Conservation (phyloP, 2,888 invertebrate species). For the Protodeltote pygarga region DNA sequence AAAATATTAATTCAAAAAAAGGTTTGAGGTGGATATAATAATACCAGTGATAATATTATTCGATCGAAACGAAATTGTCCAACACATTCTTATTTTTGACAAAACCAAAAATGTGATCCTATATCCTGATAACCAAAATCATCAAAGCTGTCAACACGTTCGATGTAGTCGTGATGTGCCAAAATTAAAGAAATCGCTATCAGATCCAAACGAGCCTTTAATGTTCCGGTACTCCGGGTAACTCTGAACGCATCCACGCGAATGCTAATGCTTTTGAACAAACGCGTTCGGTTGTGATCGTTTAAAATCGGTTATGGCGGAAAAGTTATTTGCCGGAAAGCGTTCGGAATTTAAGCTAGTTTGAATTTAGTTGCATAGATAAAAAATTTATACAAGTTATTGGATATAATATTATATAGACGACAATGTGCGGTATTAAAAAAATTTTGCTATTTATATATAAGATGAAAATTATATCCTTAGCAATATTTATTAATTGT, state of each 20-base stretch:
- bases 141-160: slow-evolving; percentile 9
- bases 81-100: no score
- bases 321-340: slow-evolving; percentile 22
- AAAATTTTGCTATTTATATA: no score
- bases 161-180: slow-evolving; percentile 15
- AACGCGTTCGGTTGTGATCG: slow-evolving; percentile 36
- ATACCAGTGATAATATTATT: no score
- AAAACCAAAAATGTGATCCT: no score
- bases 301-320: slow-evolving; percentile 41
- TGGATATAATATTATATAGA: no score
- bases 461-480: no score
- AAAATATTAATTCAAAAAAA: no score
- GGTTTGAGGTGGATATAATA: no score
- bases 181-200: slow-evolving; percentile 39
- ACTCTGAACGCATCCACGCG: slow-evolving; percentile 37
- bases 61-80: no score
- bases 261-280: slow-evolving; percentile 43
- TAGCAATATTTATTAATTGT: no score
- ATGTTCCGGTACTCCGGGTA: slow-evolving; percentile 38
- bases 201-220: slow-evolving; percentile 39
- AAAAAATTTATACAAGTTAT: no score
- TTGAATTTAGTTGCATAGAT: slow-evolving; percentile 8
- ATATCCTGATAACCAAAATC: slow-evolving; percentile 13
- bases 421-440: no score
- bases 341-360: slow-evolving; percentile 12